phyloP scores from a whole-genome alignment of 1,140 invertebrate genomes.

The Fopius arisanus region DNA sequence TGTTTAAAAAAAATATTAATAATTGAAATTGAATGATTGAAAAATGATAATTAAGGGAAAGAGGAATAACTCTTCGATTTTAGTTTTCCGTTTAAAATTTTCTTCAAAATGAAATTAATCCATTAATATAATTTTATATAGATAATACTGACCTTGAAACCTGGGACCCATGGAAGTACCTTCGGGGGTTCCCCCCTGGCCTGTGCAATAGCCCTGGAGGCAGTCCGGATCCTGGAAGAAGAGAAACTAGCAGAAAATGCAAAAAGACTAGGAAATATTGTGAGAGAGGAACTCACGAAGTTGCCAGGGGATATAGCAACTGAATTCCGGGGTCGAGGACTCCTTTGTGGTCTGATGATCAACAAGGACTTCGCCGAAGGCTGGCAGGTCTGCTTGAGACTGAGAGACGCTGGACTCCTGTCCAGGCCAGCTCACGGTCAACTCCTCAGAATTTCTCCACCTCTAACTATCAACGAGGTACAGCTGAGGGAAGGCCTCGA shows the following conservation, averaged over 20 bases:
- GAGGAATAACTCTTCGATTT: too few species aligned
- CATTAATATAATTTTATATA: too few species aligned
- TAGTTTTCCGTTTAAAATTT: too few species aligned
- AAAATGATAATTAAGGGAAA: too few species aligned
- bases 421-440: constrained; percentile 82
- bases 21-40: too few species aligned
- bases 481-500: constrained; percentile 71
- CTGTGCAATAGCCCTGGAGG: constrained; percentile 71
- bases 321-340: constrained; percentile 76
- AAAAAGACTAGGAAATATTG: constrained; percentile 70
- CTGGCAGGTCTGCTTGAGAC: constrained; percentile 75
- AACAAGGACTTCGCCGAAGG: constrained; percentile 71
- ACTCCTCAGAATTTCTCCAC: constrained; percentile 79
- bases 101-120: too few species aligned
- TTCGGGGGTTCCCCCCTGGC: constrained; percentile 87
- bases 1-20: too few species aligned
- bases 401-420: constrained; percentile 75
- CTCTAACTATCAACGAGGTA: constrained; percentile 72
- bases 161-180: constrained; percentile 85
- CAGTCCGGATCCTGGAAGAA: constrained; percentile 71
- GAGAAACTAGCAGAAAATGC: constrained; percentile 81
- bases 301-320: constrained; percentile 72
- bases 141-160: constrained; percentile 77
- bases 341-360: constrained; percentile 81
- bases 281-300: constrained; percentile 70